Conservation (phyloP, 2,797 vertebrate genomes). For the Artibeus lituratus region DNA sequence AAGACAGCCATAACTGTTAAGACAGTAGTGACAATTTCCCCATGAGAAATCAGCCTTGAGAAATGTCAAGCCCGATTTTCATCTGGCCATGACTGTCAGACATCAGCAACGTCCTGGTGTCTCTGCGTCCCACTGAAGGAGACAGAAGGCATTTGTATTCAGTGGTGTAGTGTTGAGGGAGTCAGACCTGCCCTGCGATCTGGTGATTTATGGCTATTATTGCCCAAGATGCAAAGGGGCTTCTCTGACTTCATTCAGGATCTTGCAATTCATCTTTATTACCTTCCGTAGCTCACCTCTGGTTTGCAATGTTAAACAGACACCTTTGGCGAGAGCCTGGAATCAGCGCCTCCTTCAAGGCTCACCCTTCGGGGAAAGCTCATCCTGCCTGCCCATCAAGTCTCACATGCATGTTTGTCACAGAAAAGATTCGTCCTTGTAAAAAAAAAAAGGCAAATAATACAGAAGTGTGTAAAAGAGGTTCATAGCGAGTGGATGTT, state of each 20-base stretch:
- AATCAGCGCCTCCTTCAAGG: not conserved
- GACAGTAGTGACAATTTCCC: not conserved
- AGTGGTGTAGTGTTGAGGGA: not conserved
- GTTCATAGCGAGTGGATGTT: not conserved
- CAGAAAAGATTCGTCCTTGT: not conserved
- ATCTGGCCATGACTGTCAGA: not conserved
- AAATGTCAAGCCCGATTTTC: conserved; percentile 38
- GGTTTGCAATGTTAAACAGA: conserved; percentile 6
- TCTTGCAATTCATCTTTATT: conserved; percentile 36
- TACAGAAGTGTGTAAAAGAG: not conserved
- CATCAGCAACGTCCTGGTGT: not conserved
- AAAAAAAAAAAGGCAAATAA: not conserved
- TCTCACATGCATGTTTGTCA: not conserved
- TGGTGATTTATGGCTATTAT: conserved; percentile 14
- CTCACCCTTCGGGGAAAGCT: not conserved
- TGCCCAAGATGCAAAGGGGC: not conserved
- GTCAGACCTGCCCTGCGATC: not conserved
- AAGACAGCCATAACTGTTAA: not conserved
- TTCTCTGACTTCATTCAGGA: not conserved
- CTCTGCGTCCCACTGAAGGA: not conserved
- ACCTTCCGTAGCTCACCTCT: not conserved
- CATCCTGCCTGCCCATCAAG: not conserved
- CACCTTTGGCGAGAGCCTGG: not conserved
- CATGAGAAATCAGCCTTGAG: conserved; percentile 17
- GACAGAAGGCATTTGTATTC: conserved; percentile 23